Evolutionary conservation across 1,140 invertebrate species (phyloP).

Genomic region (Homarus americanus): DNA sequence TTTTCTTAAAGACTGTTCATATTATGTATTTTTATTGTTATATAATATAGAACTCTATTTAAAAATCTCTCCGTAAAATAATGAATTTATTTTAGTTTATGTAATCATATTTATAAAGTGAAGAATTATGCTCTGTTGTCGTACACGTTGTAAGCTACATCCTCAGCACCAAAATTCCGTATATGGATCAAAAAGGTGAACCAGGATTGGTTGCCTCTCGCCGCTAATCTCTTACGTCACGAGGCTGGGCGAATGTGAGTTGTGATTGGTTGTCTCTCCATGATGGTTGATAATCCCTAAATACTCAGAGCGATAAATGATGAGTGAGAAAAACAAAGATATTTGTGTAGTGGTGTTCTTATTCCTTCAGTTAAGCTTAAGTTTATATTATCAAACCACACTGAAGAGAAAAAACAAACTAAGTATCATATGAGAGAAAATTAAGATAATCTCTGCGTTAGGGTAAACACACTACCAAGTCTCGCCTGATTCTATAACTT

Average conservation of each 20-base stretch:
- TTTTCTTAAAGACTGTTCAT: not conserved
- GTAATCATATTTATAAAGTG: not conserved
- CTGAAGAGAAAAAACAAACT: no score
- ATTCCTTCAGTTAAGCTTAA: no score
- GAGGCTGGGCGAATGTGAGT: not conserved
- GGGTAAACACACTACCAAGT: no score
- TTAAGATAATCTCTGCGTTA: no score
- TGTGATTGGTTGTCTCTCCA: constrained; percentile 43
- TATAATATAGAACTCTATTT: not conserved
- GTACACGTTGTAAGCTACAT: constrained; percentile 11
- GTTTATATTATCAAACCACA: no score
- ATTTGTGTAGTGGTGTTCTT: no score
- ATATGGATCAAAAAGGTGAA: constrained; percentile 53
- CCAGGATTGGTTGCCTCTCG: constrained; percentile 29
- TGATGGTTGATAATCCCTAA: constrained; percentile 54
- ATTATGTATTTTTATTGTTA: not conserved
- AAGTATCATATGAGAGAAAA: no score
- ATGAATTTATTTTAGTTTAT: not conserved
- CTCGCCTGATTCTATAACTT: no score
- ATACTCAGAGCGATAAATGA: not conserved
- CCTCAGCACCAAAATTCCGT: constrained; percentile 35
- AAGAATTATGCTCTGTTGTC: not conserved
- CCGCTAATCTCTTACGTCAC: constrained; percentile 63
- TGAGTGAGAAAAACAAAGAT: no score
- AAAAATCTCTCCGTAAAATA: not conserved